Evolutionary conservation across 2,797 vertebrate genomes (phyloP).

Genomic region (Chloroceryle inda): DNA sequence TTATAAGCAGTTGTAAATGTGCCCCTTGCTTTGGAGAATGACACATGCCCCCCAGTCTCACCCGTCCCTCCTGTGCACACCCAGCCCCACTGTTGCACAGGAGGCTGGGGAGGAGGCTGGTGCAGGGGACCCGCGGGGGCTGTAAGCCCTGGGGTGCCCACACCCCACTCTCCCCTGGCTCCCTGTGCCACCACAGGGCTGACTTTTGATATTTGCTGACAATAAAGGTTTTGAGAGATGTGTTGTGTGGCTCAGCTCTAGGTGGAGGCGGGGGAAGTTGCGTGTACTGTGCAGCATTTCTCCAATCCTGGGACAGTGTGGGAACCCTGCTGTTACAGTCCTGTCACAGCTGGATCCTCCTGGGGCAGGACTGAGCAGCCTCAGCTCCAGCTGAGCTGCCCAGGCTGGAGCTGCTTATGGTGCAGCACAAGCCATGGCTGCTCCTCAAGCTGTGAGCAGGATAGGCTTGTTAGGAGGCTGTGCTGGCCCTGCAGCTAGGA

Average conservation of each 20-base stretch:
- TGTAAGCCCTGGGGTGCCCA: not conserved
- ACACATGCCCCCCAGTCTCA: not conserved
- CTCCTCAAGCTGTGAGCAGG: fast-evolving
- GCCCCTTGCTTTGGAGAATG: conserved; percentile 45
- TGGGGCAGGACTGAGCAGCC: not conserved
- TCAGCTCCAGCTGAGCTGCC: not conserved
- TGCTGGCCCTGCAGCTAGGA: not conserved
- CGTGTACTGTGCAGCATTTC: fast-evolving
- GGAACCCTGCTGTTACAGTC: not conserved
- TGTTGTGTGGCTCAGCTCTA: not conserved
- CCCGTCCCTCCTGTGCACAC: fast-evolving
- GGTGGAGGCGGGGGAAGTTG: fast-evolving
- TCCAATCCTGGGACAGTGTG: fast-evolving
- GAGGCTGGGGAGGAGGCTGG: not conserved
- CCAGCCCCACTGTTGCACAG: not conserved
- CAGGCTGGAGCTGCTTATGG: not conserved
- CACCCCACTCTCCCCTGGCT: not conserved
- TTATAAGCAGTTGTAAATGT: conserved; percentile 66
- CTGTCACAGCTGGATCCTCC: not conserved
- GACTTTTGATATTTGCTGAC: conserved; percentile 53
- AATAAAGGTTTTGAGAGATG: conserved; percentile 74
- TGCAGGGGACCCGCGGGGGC: fast-evolving
- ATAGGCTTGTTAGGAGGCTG: not conserved
- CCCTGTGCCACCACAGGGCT: not conserved
- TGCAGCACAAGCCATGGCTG: not conserved